These are phyloP conservation scores for Protonibea diacanthus DNA, from an alignment of 2,797 vertebrate species.

Conservation along the genomic window DNA sequence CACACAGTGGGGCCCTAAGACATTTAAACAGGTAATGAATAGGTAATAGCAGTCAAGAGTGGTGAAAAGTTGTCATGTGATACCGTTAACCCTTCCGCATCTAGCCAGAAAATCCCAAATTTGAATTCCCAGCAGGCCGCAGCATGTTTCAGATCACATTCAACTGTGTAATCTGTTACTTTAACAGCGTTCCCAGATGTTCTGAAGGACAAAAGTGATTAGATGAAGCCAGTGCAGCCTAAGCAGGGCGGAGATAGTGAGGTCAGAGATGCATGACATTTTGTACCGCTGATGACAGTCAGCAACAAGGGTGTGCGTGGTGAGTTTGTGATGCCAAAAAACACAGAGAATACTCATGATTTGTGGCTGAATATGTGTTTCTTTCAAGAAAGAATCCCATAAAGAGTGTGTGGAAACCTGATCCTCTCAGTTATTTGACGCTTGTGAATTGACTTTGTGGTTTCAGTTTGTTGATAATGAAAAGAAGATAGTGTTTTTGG, in stretches of 20 bases:
- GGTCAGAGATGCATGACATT: constrained; percentile 49
- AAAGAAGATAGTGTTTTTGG: background rate
- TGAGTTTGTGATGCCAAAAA: constrained; percentile 23
- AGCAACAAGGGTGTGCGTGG: constrained; percentile 29
- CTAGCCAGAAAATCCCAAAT: constrained; percentile 54
- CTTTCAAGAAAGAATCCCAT: constrained; percentile 18
- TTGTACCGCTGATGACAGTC: constrained; percentile 29
- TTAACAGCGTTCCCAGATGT: constrained; percentile 63
- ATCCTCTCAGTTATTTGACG: constrained; percentile 17
- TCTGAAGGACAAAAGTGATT: constrained; percentile 58
- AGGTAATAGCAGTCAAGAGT: constrained; percentile 55
- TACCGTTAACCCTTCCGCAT: constrained; percentile 70
- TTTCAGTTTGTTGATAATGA: constrained; percentile 25
- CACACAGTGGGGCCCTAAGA: constrained; percentile 62
- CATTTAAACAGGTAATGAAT: constrained; percentile 75
- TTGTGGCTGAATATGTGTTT: constrained; percentile 1
- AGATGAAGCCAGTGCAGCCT: constrained; percentile 32
- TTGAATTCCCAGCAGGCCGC: constrained; percentile 59
- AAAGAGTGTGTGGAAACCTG: constrained; percentile 20
- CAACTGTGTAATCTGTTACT: constrained; percentile 60
- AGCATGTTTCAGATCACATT: constrained; percentile 59
- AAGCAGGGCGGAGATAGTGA: constrained; percentile 36
- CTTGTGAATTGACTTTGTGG: constrained; percentile 14
- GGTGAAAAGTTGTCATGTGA: constrained; percentile 73
- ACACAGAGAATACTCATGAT: constrained; percentile 26